Conservation (phyloP, 35 echinoderm and acorn worm species). For the Anneissia japonica region DNA sequence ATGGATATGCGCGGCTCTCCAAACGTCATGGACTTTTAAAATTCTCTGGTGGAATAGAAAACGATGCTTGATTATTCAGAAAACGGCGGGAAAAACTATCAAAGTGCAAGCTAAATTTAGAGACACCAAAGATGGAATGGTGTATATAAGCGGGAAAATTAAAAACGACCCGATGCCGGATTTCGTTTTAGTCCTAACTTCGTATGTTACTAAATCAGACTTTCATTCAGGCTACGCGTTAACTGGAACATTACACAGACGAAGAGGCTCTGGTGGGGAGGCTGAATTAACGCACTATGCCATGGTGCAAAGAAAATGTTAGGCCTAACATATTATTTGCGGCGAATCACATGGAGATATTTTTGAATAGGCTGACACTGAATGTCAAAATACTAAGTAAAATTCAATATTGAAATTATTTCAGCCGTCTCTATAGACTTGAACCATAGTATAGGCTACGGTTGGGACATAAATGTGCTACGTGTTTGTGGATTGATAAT, state of each 20-base stretch:
- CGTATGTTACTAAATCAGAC: background rate
- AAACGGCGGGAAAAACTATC: background rate
- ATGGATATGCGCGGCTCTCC: background rate
- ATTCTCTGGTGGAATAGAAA: background rate
- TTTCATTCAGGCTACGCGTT: background rate
- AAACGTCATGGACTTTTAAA: background rate
- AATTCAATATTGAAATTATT: too few relatives aligned
- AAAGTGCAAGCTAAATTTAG: background rate
- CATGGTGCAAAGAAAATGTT: background rate
- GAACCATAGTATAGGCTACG: too few relatives aligned
- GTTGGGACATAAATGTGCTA: too few relatives aligned
- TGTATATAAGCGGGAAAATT: background rate
- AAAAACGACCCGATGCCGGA: background rate
- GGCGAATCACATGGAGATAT: too few relatives aligned
- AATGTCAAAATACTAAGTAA: too few relatives aligned
- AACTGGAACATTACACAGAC: background rate
- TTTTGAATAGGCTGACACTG: too few relatives aligned
- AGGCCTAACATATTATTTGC: background rate
- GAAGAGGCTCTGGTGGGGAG: background rate
- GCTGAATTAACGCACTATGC: background rate
- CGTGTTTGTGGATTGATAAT: too few relatives aligned
- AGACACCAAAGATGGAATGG: background rate
- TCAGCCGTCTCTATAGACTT: too few relatives aligned
- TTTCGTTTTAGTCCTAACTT: background rate
- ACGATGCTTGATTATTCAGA: background rate